phyloP scores from a whole-genome alignment of 2,113 vertebrate genomes.

The Cranoglanis bouderius region DNA sequence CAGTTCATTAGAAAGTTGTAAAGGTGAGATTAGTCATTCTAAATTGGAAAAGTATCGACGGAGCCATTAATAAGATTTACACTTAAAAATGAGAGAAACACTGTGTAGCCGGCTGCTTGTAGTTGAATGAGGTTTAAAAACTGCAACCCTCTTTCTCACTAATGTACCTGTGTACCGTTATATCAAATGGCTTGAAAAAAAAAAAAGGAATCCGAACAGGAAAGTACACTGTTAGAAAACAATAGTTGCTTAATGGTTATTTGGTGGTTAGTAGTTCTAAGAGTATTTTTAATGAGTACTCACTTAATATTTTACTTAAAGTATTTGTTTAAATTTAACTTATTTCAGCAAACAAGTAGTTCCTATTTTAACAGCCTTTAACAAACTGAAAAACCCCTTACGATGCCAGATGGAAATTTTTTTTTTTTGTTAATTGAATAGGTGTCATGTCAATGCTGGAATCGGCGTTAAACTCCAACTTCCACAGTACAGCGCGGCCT shows the following conservation, averaged over 20 bases:
- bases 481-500: too few species aligned
- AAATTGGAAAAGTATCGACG: conserved; percentile 21
- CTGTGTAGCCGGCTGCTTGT: neutral
- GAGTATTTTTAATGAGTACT: neutral
- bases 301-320: neutral
- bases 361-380: neutral
- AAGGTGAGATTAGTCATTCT: conserved; percentile 39
- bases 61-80: conserved; percentile 32
- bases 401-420: neutral
- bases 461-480: too few species aligned
- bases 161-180: neutral
- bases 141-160: neutral
- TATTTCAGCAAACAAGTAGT: neutral
- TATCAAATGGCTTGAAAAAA: neutral
- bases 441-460: too few species aligned
- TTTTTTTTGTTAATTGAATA: neutral
- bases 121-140: neutral
- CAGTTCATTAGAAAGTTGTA: conserved; percentile 33
- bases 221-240: neutral
- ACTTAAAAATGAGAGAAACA: neutral
- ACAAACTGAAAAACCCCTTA: neutral
- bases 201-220: neutral
- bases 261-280: neutral
- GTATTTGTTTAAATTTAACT: neutral
- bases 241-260: neutral